Evolutionary conservation across 2,888 invertebrate species (phyloP), one percentile per base, ranked within the genome.

Genomic region (Drosophila nigritarsus): DNA sequence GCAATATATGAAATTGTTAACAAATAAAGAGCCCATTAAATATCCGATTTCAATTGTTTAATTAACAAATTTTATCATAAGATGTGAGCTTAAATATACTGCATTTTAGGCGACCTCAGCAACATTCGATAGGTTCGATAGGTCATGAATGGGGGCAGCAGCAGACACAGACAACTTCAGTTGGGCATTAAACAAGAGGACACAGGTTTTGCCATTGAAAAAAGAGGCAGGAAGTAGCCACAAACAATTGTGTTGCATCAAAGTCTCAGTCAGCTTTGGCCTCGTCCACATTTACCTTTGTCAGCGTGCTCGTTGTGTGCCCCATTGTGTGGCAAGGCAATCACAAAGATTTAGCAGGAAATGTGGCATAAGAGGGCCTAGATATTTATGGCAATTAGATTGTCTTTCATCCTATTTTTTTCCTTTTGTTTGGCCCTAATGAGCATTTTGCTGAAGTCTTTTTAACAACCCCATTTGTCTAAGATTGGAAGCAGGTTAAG

Each of bases 351-450:
- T 83, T 76, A 66, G 15, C 24, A 60, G 63, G 45, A 64, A 65
- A 64, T 51, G 72, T 65, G 42, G 61, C 72, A 63, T 65, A 45
- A 69, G 60, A 64, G 63, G 53, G 51, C 49, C 70, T 60, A 73
- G 24, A 45, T 71, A 82, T 77, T 87, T 80, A 83, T 80, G 75
- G 81, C 88, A 88, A 85, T 88, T 88, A 83, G 76, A 76, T 73
- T 73, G 82, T 79, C 79, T 81, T 81, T 81, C 62, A 72, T 74
- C 61, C 68, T 50, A 49, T 34, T 68, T 66, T 45, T 67, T 45
- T 63, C 60, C 71, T 78, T 81, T 67, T 73, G 27, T 29, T 55
- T 27, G 65, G 65, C 48, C 29, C 71, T 78, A 75, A 82, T 87
- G 80, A 76, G 68, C 76, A 61, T 65, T 82, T 67, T 64, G 54